phyloP scores from a whole-genome alignment of 2,113 vertebrate genomes.

The Pelusios castaneus region DNA sequence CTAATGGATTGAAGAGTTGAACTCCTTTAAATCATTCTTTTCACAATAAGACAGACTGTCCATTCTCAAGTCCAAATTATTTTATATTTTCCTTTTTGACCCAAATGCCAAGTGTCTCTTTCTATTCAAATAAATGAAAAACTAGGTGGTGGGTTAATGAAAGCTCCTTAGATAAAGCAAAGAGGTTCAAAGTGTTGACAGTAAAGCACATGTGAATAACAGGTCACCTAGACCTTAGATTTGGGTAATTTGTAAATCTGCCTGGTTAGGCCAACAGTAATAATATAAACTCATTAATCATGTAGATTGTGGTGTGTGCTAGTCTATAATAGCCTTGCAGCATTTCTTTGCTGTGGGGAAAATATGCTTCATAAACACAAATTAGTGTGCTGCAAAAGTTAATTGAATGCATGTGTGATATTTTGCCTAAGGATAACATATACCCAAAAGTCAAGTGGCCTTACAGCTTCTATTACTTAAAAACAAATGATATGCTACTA shows the following conservation, averaged over 20 bases:
- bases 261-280: conserved; percentile 1
- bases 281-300: conserved; percentile 33
- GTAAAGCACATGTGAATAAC: background rate
- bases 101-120: background rate
- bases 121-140: background rate
- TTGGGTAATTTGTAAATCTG: conserved; percentile 22
- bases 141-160: background rate
- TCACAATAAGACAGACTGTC: background rate
- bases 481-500: background rate
- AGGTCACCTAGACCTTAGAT: background rate
- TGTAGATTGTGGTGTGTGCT: background rate
- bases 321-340: conserved; percentile 26
- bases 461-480: conserved; percentile 38
- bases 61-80: background rate
- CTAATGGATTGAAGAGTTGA: background rate
- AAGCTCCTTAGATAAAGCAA: background rate
- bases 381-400: conserved; percentile 51
- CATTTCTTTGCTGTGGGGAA: conserved; percentile 45
- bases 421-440: conserved; percentile 23
- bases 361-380: conserved; percentile 60
- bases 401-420: conserved; percentile 35
- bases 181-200: background rate
- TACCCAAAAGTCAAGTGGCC: conserved; percentile 35
- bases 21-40: background rate
- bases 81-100: background rate